Conservation (phyloP, 2,797 vertebrate genomes). For the Myotis pilosus region DNA sequence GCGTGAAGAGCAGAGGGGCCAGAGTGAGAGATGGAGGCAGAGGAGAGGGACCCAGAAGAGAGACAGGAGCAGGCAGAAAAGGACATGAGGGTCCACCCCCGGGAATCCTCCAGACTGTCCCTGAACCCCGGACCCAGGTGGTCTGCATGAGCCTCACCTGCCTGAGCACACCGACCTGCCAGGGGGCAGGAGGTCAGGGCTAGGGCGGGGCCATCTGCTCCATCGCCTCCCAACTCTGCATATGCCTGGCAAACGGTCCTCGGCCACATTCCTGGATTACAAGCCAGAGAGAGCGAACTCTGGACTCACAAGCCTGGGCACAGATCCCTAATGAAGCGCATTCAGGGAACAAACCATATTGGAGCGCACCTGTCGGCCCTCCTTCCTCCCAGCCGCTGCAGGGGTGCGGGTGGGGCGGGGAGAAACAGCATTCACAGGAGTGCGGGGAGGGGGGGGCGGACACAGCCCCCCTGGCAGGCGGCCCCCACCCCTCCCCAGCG, state of each 20-base stretch:
- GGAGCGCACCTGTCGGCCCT: slow-evolving; percentile 37
- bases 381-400: not conserved
- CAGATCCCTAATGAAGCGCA: slow-evolving; percentile 72
- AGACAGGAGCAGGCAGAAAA: no score
- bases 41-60: no score
- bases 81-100: no score
- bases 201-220: slow-evolving; percentile 53
- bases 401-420: not conserved
- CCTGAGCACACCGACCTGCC: not conserved
- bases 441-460: not conserved
- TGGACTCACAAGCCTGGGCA: slow-evolving; percentile 54
- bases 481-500: no score
- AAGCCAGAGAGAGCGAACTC: slow-evolving; percentile 42
- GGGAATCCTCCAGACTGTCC: no score
- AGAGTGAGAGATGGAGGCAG: no score
- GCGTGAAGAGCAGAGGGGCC: slow-evolving; percentile 64
- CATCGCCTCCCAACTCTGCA: slow-evolving; percentile 31
- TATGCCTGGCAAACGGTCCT: slow-evolving; percentile 56
- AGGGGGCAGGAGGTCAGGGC: not conserved
- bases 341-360: slow-evolving; percentile 62
- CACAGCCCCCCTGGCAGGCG: not conserved
- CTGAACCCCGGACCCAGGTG: no score
- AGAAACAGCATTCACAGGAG: accelerated
- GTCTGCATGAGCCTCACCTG: no score
- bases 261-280: slow-evolving; percentile 9